Evolutionary conservation across 1,140 invertebrate species (phyloP).

Genomic region (Bathynomus jamesi): DNA sequence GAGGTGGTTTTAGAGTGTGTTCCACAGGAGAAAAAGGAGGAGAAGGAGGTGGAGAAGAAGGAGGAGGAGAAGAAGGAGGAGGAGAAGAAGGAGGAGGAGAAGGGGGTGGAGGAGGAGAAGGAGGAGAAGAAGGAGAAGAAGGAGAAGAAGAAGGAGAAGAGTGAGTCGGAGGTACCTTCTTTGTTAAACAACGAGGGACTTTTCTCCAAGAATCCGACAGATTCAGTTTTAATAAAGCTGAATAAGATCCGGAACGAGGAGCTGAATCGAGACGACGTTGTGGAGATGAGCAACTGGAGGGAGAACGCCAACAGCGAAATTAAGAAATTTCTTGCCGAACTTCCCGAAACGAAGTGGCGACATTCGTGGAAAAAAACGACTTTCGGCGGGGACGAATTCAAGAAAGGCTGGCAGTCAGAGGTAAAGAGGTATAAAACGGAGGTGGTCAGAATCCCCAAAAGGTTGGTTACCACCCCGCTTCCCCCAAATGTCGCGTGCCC

Average conservation of each 20-base stretch:
- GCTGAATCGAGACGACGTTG: slow-evolving; percentile 30
- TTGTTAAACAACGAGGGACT: neutral
- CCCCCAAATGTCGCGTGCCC: neutral
- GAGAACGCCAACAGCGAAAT: slow-evolving; percentile 24
- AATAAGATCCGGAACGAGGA: slow-evolving; percentile 26
- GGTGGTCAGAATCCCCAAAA: slow-evolving; percentile 28
- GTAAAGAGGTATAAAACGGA: slow-evolving; percentile 31
- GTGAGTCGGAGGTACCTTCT: neutral
- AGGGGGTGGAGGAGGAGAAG: no score
- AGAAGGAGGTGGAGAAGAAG: neutral
- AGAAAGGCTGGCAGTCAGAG: slow-evolving; percentile 31
- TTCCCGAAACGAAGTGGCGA: slow-evolving; percentile 24
- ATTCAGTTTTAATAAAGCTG: slow-evolving; percentile 29
- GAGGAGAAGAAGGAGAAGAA: neutral
- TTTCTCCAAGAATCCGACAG: slow-evolving; percentile 2
- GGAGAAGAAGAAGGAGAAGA: slow-evolving; percentile 8
- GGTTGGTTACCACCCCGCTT: slow-evolving; percentile 19
- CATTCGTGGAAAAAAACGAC: slow-evolving; percentile 30
- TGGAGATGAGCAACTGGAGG: slow-evolving; percentile 27
- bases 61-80: slow-evolving; percentile 10
- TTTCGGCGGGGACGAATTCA: slow-evolving; percentile 33
- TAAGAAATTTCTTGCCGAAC: slow-evolving; percentile 22
- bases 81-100: neutral
- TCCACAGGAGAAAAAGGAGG: neutral
- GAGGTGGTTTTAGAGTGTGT: neutral